Conservation (phyloP, 2,113 vertebrate genomes). For the Microcebus ravelobensis region DNA sequence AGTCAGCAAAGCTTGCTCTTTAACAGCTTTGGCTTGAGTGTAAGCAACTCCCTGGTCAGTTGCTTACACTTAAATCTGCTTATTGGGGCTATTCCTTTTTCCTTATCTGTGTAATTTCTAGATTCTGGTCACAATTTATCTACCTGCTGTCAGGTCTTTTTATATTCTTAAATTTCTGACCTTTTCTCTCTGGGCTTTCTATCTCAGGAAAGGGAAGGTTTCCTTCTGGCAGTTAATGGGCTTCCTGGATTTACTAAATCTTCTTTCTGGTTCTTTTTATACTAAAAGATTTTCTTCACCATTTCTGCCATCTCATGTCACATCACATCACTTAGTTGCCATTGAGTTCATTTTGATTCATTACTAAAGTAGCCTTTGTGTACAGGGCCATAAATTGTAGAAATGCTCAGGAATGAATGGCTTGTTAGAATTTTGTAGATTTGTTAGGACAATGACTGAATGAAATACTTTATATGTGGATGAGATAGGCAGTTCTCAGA, state of each 20-base stretch:
- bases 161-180: neutral
- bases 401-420: neutral
- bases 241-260: neutral
- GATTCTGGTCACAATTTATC: neutral
- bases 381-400: neutral
- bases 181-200: conserved; percentile 6
- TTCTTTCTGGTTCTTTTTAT: neutral
- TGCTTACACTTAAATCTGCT: neutral
- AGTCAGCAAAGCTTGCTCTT: neutral
- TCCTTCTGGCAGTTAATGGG: neutral
- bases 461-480: neutral
- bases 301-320: neutral
- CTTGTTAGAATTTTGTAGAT: neutral
- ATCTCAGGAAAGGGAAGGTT: neutral
- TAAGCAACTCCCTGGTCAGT: neutral
- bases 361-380: neutral
- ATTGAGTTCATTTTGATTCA: neutral
- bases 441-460: neutral
- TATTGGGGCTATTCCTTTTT: neutral
- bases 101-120: neutral
- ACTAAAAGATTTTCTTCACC: neutral
- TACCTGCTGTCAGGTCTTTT: neutral
- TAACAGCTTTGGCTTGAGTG: neutral
- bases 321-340: neutral
- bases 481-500: neutral